Percentiles rank a stretch among this genome's conserved stretches.
phyloP scores from a whole-genome alignment of 1,140 invertebrate species.

The Magallana gigas region DNA sequence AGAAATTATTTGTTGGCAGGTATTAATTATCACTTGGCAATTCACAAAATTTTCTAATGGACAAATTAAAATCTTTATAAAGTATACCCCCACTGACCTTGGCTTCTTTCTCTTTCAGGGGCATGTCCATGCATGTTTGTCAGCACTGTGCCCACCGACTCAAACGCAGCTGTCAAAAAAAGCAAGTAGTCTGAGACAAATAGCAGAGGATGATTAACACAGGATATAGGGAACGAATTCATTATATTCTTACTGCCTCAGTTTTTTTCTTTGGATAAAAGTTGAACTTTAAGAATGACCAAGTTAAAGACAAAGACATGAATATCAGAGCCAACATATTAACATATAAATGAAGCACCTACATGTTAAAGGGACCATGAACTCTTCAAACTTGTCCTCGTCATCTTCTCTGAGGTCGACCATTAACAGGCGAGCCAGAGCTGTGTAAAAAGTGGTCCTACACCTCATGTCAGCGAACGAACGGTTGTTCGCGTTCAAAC shows the following conservation, averaged over 20 bases:
- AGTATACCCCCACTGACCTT: constrained; percentile 81
- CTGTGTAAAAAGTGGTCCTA: too few species aligned
- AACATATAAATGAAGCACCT: constrained; percentile 43
- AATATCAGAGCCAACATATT: too few species aligned
- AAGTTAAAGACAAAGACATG: too few species aligned
- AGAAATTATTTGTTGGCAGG: too few species aligned
- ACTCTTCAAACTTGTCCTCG: constrained; percentile 96
- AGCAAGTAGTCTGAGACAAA: not conserved
- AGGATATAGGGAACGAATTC: too few species aligned
- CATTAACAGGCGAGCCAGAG: constrained; percentile 94
- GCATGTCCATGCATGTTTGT: constrained; percentile 85
- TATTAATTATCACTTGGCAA: too few species aligned
- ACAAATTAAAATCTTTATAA: not conserved
- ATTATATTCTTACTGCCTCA: too few species aligned
- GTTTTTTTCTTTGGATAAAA: too few species aligned
- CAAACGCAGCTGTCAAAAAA: constrained; percentile 86
- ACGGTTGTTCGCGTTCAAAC: constrained; percentile 84
- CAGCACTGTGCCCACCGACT: constrained; percentile 86
- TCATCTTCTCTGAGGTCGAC: constrained; percentile 96
- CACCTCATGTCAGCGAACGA: constrained; percentile 95
- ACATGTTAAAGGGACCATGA: constrained; percentile 80
- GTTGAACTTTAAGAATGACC: too few species aligned
- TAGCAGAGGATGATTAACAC: too few species aligned
- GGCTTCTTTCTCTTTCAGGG: constrained; percentile 89
- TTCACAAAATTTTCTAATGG: too few species aligned